Evolutionary conservation across 1,140 invertebrate genomes (phyloP).

Genomic region (Drosophila serrata): DNA sequence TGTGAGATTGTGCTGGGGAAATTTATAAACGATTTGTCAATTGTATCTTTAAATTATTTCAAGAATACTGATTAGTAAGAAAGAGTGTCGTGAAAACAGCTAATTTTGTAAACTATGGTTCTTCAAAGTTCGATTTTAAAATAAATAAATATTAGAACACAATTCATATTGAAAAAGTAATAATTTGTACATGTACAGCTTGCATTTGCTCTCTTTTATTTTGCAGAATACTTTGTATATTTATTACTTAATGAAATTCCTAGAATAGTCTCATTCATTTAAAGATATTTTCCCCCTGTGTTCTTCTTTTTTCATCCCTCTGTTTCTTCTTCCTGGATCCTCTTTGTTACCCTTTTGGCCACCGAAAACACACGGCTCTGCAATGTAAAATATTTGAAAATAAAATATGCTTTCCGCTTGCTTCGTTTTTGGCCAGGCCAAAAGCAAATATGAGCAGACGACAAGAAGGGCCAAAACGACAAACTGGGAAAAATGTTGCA

Average conservation of each 20-base stretch:
- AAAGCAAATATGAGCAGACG: conserved; percentile 18
- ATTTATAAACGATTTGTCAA: background rate
- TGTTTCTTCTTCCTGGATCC: background rate
- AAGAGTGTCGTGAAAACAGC: too few relatives aligned
- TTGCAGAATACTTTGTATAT: background rate
- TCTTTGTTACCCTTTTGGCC: conserved; percentile 14
- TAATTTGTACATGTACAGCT: background rate
- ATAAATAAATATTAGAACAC: background rate
- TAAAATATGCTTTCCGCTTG: conserved; percentile 29
- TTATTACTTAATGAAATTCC: background rate
- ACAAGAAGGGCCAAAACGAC: conserved; percentile 30
- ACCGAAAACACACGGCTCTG: background rate
- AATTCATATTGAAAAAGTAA: background rate
- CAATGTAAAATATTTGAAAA: conserved; percentile 49
- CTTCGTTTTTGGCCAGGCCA: conserved; percentile 12
- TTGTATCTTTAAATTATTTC: too few relatives aligned
- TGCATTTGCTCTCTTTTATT: background rate
- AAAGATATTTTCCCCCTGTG: background rate
- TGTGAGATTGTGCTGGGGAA: background rate
- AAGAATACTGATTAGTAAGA: too few relatives aligned
- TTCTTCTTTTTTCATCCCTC: background rate
- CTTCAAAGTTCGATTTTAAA: too few relatives aligned
- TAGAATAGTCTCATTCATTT: background rate
- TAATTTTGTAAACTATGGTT: too few relatives aligned
- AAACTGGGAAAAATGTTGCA: conserved; percentile 55